These are phyloP conservation scores for Camponotus fellah DNA, from an alignment of 2,888 invertebrate species.

Conservation along the genomic window DNA sequence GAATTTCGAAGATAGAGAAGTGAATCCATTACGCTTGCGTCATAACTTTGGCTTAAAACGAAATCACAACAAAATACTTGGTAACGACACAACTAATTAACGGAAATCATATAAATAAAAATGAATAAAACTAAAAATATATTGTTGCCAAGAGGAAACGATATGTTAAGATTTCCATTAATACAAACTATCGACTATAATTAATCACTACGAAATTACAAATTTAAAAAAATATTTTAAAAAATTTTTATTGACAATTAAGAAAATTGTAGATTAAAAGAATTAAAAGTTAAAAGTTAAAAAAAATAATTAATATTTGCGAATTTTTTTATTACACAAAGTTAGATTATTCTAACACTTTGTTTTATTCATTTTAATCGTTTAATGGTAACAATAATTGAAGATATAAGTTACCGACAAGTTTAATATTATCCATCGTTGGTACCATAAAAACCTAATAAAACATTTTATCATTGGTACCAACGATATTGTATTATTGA, in stretches of 20 bases:
- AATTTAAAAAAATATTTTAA: slow-evolving; percentile 19
- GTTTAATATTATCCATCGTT: background rate
- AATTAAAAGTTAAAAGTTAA: background rate
- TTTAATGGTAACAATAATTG: background rate
- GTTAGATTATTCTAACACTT: background rate
- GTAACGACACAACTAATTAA: slow-evolving; percentile 21
- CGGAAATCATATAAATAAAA: slow-evolving; percentile 14
- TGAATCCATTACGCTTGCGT: slow-evolving; percentile 41
- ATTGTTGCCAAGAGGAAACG: slow-evolving; percentile 3
- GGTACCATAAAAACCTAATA: background rate
- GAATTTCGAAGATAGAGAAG: slow-evolving; percentile 39
- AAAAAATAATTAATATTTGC: background rate
- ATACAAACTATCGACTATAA: slow-evolving; percentile 11
- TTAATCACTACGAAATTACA: slow-evolving; percentile 20
- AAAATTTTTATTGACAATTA: slow-evolving; percentile 12
- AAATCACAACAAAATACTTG: slow-evolving; percentile 26
- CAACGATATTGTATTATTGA: too few relatives aligned
- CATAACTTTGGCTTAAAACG: slow-evolving; percentile 12
- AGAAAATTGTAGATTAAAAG: slow-evolving; percentile 13
- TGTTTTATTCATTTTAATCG: background rate
- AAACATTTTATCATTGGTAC: background rate
- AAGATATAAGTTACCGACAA: background rate
- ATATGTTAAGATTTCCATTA: slow-evolving; percentile 41
- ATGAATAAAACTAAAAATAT: slow-evolving; percentile 10
- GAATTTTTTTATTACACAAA: background rate